Evolutionary conservation across 2,888 invertebrate species (phyloP).

Genomic region (Anoplius nigerrimus): DNA sequence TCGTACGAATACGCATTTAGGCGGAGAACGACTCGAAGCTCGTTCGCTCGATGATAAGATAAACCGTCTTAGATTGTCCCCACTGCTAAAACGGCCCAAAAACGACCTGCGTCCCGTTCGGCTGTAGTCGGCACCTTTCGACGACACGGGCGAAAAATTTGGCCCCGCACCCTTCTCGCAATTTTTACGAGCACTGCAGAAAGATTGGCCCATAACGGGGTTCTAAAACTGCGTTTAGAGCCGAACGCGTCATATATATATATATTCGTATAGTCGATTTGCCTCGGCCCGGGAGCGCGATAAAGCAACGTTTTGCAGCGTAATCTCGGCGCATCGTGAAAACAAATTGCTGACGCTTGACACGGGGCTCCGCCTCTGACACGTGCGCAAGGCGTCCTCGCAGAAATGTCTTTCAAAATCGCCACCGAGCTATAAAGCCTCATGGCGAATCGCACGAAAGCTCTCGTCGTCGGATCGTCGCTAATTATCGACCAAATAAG

Average conservation of each 20-base stretch:
- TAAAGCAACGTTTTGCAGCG: conserved; percentile 46
- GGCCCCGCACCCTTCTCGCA: neutral
- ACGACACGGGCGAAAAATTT: conserved; percentile 19
- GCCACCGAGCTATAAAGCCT: too few species aligned
- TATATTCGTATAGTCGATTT: neutral
- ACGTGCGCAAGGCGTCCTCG: too few species aligned
- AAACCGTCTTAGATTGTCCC: conserved; percentile 27
- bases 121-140: neutral
- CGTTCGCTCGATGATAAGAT: conserved; percentile 44
- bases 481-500: too few species aligned
- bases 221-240: neutral
- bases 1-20: conserved; percentile 21
- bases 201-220: neutral
- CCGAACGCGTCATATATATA: neutral
- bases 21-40: conserved; percentile 23
- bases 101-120: too few species aligned
- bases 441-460: too few species aligned
- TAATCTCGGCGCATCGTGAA: conserved; percentile 34
- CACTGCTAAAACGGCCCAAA: too few species aligned
- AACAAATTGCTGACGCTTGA: conserved; percentile 43
- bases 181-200: neutral
- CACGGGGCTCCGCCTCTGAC: conserved; percentile 32
- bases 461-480: too few species aligned
- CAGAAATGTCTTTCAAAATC: too few species aligned
- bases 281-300: conserved; percentile 32